Evolutionary conservation across 2,113 vertebrate genomes (phyloP).

Genomic region (Mirounga angustirostris): DNA sequence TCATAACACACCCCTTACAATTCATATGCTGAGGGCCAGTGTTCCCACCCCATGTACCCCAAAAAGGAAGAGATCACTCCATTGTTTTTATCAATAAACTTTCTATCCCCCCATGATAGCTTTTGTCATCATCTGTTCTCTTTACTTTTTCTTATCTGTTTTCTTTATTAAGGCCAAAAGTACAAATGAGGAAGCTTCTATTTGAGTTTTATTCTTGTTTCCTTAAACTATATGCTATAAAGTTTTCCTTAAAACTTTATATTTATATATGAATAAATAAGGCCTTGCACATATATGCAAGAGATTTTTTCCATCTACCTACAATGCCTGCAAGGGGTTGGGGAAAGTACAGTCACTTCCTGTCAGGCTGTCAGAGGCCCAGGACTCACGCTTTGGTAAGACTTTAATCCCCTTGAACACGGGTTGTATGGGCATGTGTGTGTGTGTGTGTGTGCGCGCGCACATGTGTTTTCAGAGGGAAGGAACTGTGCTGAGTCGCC

Average conservation of each 20-base stretch:
- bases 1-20: not conserved
- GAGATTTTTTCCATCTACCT: not conserved
- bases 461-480: not conserved
- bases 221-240: not conserved
- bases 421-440: not conserved
- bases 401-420: not conserved
- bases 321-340: not conserved
- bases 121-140: not conserved
- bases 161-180: not conserved
- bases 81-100: not conserved
- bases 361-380: not conserved
- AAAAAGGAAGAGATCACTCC: not conserved
- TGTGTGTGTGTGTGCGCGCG: not conserved
- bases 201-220: not conserved
- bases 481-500: not conserved
- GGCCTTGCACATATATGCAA: not conserved
- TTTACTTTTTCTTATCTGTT: not conserved
- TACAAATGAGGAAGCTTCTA: slow-evolving; percentile 10
- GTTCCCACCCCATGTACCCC: not conserved
- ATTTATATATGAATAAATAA: slow-evolving; percentile 17
- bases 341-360: not conserved
- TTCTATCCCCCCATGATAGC: not conserved
- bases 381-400: not conserved
- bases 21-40: not conserved
- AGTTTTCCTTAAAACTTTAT: not conserved